phyloP scores from a whole-genome alignment of 1,140 invertebrate genomes.

The Steinernema khuongi region DNA sequence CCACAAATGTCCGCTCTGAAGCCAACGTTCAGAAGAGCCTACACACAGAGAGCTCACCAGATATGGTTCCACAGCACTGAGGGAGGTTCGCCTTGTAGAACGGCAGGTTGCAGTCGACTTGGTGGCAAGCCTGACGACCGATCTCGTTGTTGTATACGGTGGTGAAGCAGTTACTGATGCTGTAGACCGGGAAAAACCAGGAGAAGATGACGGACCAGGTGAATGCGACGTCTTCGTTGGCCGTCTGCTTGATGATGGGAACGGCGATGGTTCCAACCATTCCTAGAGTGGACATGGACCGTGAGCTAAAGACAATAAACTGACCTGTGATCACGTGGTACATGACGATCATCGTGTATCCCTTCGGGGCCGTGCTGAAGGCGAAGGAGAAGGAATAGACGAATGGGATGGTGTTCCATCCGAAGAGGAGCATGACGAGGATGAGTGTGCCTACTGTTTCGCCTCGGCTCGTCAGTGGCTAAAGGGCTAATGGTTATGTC shows the following conservation, averaged over 20 bases:
- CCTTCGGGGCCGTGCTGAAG: slow-evolving; percentile 47
- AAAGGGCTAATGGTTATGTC: background rate
- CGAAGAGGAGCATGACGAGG: slow-evolving; percentile 37
- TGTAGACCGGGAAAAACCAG: slow-evolving; percentile 47
- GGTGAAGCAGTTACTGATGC: slow-evolving; percentile 37
- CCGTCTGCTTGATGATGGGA: slow-evolving; percentile 44
- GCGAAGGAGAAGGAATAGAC: slow-evolving; percentile 46
- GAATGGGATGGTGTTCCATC: slow-evolving; percentile 48
- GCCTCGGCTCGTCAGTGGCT: slow-evolving; percentile 12
- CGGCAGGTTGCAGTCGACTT: slow-evolving; percentile 28
- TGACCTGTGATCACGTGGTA: slow-evolving; percentile 45
- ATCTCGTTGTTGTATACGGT: slow-evolving; percentile 47
- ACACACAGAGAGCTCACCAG: background rate
- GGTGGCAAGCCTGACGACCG: slow-evolving; percentile 30
- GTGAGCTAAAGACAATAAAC: background rate
- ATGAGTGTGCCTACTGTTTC: slow-evolving; percentile 30
- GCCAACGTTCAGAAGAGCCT: slow-evolving; percentile 18
- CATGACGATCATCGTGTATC: slow-evolving; percentile 51
- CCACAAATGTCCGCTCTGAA: slow-evolving; percentile 31
- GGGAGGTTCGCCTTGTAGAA: slow-evolving; percentile 18
- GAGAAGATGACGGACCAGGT: slow-evolving; percentile 43
- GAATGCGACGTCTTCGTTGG: slow-evolving; percentile 30
- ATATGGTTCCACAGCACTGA: slow-evolving; percentile 36
- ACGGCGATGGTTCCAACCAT: slow-evolving; percentile 53
- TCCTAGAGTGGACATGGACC: slow-evolving; percentile 27